Base-by-base conservation (phyloP, 2,113 vertebrate genomes). In the Apaloderma vittatum region DNA sequence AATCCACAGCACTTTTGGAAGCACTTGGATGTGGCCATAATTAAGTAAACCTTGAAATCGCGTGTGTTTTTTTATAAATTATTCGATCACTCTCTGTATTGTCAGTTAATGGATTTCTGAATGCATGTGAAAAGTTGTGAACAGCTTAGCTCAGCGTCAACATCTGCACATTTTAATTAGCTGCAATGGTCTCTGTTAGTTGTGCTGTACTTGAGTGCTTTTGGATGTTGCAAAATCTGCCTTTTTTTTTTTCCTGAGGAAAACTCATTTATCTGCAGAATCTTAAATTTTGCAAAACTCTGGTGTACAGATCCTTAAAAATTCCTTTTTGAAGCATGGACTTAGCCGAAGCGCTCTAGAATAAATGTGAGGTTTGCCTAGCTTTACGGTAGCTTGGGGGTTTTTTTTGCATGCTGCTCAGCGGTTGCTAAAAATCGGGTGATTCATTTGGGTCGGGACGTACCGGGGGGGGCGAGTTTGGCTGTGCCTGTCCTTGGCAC, bases 51-150 rank as follows among this genome's bases (percentile, higher is more conserved):
- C 9, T 62, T 74, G 61, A 15, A 43, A 49, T 76, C 2, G 5
- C 14, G 1, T 12, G 3, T 71, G 26, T 55, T 5, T 71, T 74
- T 65, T 19, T 76, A 3, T 12, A 37, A 70, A 22, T 63, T 20
- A 19, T 26, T 67, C 30, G 40, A 0, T 55, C 3, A 1, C 62
- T 76, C 27, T 54, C 72, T 66, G 0, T 51, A 37, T 46, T 12
- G 40, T 74, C 43, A 74, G 0, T 70, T 15, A 57, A 54, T 88
- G 30, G n/a, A 5, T n/a, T 46, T 40, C 45, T 9, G 36, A 83
- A 23, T 0, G 3, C 45, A 2, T 3, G 8, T 89, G 84, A 36
- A 48, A 71, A 65, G 23, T 15, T 93, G 58, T 71, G 70, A 74
- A 43, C 2, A 13, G 57, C 46, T 66, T 54, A 85, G 52, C 45